Conservation (phyloP, 1,140 invertebrate genomes). For the Varroa destructor region DNA sequence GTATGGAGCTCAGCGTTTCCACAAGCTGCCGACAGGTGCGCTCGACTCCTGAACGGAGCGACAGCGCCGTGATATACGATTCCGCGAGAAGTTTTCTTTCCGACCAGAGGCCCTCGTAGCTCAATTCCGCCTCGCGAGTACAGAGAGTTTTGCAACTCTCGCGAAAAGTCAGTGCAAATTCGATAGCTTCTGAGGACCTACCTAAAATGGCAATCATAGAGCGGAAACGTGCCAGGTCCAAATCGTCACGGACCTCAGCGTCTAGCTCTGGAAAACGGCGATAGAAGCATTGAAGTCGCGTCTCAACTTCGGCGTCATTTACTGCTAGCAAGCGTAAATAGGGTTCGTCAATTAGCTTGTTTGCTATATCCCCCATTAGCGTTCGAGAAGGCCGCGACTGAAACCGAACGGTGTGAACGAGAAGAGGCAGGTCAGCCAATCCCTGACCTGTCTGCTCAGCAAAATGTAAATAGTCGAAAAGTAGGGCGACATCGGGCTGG, state of each 20-base stretch:
- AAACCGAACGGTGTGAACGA: slow-evolving; percentile 18
- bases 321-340: slow-evolving; percentile 16
- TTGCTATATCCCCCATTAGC: slow-evolving; percentile 17
- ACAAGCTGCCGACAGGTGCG: slow-evolving; percentile 5
- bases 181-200: not conserved
- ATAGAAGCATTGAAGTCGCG: slow-evolving; percentile 15
- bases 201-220: slow-evolving; percentile 17
- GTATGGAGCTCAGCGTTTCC: not conserved
- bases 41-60: slow-evolving; percentile 9
- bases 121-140: slow-evolving; percentile 1
- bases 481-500: slow-evolving; percentile 11
- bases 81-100: too few relatives aligned
- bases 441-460: slow-evolving; percentile 12
- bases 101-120: too few relatives aligned
- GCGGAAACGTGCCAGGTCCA: slow-evolving; percentile 12
- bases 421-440: slow-evolving; percentile 15
- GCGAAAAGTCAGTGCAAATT: not conserved
- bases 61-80: slow-evolving; percentile 24
- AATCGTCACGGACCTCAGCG: slow-evolving; percentile 2
- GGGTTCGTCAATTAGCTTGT: slow-evolving; percentile 21
- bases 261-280: slow-evolving; percentile 4
- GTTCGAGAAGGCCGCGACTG: slow-evolving; percentile 14
- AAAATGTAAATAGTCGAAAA: slow-evolving; percentile 25
- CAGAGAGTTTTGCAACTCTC: not conserved
- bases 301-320: slow-evolving; percentile 20